These are phyloP conservation scores for Spatulosminthurus flaviceps DNA, from an alignment of 2,888 invertebrate species.

Conservation along the genomic window DNA sequence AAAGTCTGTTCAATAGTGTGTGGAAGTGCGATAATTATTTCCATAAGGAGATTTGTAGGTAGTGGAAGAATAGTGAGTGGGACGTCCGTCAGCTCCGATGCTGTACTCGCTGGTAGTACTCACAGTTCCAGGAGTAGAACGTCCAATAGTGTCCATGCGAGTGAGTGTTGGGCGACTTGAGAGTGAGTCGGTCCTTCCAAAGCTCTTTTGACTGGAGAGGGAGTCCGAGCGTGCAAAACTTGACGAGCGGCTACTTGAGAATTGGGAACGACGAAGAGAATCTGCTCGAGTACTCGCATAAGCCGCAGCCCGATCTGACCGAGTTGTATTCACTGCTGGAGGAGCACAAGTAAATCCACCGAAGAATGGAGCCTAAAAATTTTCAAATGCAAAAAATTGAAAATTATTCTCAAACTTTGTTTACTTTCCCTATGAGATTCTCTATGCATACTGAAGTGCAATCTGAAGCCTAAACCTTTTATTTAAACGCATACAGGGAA, in stretches of 20 bases:
- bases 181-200: conserved; percentile 25
- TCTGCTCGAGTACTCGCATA: conserved; percentile 37
- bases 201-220: conserved; percentile 26
- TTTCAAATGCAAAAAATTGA: not conserved
- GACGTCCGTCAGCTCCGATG: conserved; percentile 25
- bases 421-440: too few species aligned
- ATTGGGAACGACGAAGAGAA: conserved; percentile 23
- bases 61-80: conserved; percentile 32
- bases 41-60: conserved; percentile 36
- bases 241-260: conserved; percentile 35
- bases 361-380: conserved; percentile 39
- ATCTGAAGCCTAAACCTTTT: too few species aligned
- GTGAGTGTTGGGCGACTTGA: conserved; percentile 20
- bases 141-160: conserved; percentile 22
- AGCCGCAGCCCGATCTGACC: conserved; percentile 29
- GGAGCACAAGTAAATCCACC: conserved; percentile 41
- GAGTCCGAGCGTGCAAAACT: conserved; percentile 41
- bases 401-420: too few species aligned
- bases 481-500: too few species aligned
- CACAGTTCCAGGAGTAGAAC: conserved; percentile 10
- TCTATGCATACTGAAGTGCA: too few species aligned
- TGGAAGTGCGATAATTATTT: conserved; percentile 34
- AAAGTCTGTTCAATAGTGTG: conserved; percentile 18
- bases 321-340: conserved; percentile 38
- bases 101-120: conserved; percentile 37